Percentiles rank a stretch among this genome's conserved stretches.
Conservation (phyloP, 2,113 vertebrate species). For the Phaethon lepturus region DNA sequence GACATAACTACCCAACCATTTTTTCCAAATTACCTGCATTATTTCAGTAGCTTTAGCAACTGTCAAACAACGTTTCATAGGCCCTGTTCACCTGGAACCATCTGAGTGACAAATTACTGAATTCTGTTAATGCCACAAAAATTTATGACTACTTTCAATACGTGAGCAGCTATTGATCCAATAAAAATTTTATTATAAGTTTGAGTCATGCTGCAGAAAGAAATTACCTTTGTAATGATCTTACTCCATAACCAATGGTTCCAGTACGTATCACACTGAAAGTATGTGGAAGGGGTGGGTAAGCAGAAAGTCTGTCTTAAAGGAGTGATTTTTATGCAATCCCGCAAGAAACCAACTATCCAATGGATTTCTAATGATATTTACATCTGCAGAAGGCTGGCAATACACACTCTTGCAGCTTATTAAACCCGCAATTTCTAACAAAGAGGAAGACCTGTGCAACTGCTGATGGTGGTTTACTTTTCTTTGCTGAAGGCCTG, state of each 20-base stretch:
- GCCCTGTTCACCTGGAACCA: neutral
- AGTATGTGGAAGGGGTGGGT: neutral
- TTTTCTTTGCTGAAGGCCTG: neutral
- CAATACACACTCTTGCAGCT: neutral
- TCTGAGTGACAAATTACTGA: slow-evolving; percentile 39
- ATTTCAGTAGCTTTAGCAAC: neutral
- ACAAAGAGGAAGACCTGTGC: neutral
- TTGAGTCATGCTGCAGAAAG: slow-evolving; percentile 16
- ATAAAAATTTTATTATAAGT: slow-evolving; percentile 59
- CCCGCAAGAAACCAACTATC: neutral
- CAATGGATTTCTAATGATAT: neutral
- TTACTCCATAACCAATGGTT: neutral
- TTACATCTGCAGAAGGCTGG: neutral
- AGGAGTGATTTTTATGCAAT: neutral
- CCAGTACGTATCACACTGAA: neutral
- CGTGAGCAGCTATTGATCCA: slow-evolving; percentile 10
- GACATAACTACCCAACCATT: neutral
- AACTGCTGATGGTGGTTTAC: neutral
- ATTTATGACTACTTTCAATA: slow-evolving; percentile 54
- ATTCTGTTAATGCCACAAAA: slow-evolving; percentile 42
- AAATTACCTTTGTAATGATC: slow-evolving; percentile 54
- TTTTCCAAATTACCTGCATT: neutral
- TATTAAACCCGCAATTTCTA: neutral
- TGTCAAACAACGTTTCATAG: neutral
- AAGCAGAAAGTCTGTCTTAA: neutral